These are phyloP conservation scores for Heterocephalus glaber DNA, from an alignment of 2,113 vertebrate genomes.

Conservation along the genomic window DNA sequence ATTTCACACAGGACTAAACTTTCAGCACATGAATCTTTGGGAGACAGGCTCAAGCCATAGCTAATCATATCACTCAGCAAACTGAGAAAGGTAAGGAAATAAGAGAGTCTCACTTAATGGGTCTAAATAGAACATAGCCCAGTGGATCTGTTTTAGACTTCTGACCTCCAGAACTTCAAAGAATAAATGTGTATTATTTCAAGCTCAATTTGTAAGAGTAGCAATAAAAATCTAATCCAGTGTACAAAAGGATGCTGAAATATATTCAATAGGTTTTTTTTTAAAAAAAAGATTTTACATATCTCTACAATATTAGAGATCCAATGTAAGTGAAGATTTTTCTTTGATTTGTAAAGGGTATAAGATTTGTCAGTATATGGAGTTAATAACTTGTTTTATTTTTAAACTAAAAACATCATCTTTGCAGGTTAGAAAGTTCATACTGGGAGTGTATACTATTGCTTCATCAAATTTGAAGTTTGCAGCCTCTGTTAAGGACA, in stretches of 20 bases:
- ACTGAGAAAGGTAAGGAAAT: neutral
- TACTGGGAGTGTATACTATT: neutral
- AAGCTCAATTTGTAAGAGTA: neutral
- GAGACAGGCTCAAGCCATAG: no score
- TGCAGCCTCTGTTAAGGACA: neutral
- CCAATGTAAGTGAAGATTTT: neutral
- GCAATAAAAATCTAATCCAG: neutral
- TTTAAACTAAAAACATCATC: neutral
- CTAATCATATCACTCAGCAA: neutral
- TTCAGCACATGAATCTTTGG: no score
- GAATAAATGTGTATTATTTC: no score
- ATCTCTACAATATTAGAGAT: neutral
- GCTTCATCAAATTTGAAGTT: neutral
- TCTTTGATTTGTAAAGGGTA: neutral
- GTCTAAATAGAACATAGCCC: accelerated
- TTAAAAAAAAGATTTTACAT: neutral
- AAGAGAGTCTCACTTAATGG: accelerated
- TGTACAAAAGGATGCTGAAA: neutral
- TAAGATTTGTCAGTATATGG: neutral
- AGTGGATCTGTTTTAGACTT: neutral
- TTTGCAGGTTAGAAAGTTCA: neutral
- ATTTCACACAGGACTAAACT: neutral
- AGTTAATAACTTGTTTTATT: neutral
- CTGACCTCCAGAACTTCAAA: no score
- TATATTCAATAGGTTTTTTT: neutral